Percentiles rank a stretch among this genome's conserved stretches.
Evolutionary conservation across 2,888 invertebrate genomes (phyloP).

Genomic region (Merodon equestris): DNA sequence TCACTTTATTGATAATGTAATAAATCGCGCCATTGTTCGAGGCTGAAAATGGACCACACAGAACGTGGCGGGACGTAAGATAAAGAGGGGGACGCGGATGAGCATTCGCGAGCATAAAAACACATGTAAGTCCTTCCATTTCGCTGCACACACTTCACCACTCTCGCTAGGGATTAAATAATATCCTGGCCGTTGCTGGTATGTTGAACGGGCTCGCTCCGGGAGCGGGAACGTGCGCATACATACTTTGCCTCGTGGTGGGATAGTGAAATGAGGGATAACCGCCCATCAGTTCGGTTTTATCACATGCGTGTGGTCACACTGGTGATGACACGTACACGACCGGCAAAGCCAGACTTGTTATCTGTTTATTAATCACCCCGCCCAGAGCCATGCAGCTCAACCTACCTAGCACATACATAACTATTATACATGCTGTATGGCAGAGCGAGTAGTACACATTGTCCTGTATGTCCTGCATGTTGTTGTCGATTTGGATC

Average conservation of each 20-base stretch:
- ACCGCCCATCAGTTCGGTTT: constrained; percentile 63
- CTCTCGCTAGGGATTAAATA: not conserved
- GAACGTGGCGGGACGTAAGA: not conserved
- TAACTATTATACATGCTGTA: not conserved
- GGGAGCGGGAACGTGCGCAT: no score
- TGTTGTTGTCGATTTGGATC: constrained; percentile 30
- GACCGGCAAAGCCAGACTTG: constrained; percentile 69
- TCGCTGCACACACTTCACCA: constrained; percentile 12
- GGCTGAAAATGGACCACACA: constrained; percentile 12
- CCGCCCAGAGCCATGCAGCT: constrained; percentile 19
- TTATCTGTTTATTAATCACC: constrained; percentile 69
- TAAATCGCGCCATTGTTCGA: constrained; percentile 72
- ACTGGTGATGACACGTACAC: constrained; percentile 69
- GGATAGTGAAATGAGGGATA: constrained; percentile 16
- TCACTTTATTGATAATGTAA: constrained; percentile 79
- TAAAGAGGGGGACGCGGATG: constrained; percentile 3
- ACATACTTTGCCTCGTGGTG: not conserved
- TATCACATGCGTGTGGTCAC: constrained; percentile 69
- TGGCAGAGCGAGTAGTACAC: constrained; percentile 14
- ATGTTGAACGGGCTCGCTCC: no score
- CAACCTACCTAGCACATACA: not conserved
- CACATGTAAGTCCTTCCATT: constrained; percentile 68
- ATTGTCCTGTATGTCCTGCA: constrained; percentile 2
- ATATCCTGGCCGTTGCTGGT: not conserved
- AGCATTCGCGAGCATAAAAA: constrained; percentile 46